A percentile compares a stretch with the other conserved stretches of the same genome.
These are phyloP conservation scores for Lasioglossum villosulum DNA, from an alignment of 2,888 invertebrate genomes.

Conservation along the genomic window DNA sequence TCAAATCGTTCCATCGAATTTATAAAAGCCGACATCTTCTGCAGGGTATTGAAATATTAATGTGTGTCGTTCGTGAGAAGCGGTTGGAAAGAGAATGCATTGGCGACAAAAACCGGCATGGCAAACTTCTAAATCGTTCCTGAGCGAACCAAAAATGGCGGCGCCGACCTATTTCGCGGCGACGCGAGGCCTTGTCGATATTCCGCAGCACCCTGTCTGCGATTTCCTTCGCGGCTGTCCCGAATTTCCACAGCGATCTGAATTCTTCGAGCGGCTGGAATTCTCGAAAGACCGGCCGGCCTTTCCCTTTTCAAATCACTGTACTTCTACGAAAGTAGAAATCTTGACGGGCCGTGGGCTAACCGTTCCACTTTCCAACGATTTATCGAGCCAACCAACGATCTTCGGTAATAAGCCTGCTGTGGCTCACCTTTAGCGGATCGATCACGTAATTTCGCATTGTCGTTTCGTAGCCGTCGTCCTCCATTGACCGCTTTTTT, in stretches of 20 bases:
- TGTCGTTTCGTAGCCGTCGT: slow-evolving; percentile 53
- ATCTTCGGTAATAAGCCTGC: slow-evolving; percentile 58
- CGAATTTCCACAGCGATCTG: slow-evolving; percentile 55
- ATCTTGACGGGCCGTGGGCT: slow-evolving; percentile 59
- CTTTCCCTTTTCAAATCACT: slow-evolving; percentile 62
- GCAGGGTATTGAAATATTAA: not conserved
- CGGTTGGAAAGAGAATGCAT: not conserved
- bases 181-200: slow-evolving; percentile 31
- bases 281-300: slow-evolving; percentile 45
- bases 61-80: not conserved
- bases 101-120: not conserved
- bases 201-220: slow-evolving; percentile 25
- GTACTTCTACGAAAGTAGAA: slow-evolving; percentile 68
- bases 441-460: slow-evolving; percentile 61
- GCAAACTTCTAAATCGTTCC: slow-evolving; percentile 7
- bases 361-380: slow-evolving; percentile 75
- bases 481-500: slow-evolving; percentile 48
- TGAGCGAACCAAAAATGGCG: not conserved
- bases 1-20: not conserved
- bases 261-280: slow-evolving; percentile 38
- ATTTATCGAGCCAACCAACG: slow-evolving; percentile 62
- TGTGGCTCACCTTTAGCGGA: slow-evolving; percentile 50
- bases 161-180: not conserved
- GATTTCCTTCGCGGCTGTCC: slow-evolving; percentile 40
- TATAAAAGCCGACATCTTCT: not conserved